Evolutionary conservation across 1,140 invertebrate genomes (phyloP).

Genomic region (Mercenaria mercenaria): DNA sequence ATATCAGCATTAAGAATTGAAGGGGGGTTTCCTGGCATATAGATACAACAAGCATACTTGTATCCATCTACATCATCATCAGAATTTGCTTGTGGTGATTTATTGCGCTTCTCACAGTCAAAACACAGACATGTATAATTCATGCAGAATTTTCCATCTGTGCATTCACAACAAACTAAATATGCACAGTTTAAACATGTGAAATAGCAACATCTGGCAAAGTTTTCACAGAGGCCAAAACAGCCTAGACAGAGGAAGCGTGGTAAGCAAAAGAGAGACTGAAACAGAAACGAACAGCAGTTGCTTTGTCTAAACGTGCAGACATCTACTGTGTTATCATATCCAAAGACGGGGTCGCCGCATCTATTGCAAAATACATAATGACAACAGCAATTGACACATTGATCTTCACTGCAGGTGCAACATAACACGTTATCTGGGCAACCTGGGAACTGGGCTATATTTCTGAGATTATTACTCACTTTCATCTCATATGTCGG

Average conservation of each 20-base stretch:
- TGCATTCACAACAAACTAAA: not conserved
- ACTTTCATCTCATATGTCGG: slow-evolving; percentile 5
- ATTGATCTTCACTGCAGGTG: not conserved
- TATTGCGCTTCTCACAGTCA: not conserved
- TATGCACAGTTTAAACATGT: not conserved
- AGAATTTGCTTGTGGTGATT: not conserved
- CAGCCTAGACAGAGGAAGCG: not conserved
- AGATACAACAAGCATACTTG: slow-evolving; percentile 6
- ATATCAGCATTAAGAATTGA: not conserved
- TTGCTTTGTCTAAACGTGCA: not conserved
- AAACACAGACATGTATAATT: slow-evolving; percentile 1
- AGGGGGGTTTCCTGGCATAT: not conserved
- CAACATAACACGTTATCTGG: slow-evolving; percentile 24
- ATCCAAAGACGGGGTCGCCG: not conserved
- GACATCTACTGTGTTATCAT: not conserved
- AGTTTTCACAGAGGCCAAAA: not conserved
- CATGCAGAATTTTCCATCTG: not conserved
- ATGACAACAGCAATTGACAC: slow-evolving; percentile 19
- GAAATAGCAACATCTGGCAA: not conserved
- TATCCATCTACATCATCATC: not conserved
- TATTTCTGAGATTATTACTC: not conserved
- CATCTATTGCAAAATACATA: slow-evolving; percentile 27
- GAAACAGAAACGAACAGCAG: not conserved
- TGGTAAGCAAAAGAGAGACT: not conserved
- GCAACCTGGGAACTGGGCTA: not conserved